Base-by-base conservation (phyloP, 2,113 vertebrate species). In the Cyanocitta stelleri region DNA sequence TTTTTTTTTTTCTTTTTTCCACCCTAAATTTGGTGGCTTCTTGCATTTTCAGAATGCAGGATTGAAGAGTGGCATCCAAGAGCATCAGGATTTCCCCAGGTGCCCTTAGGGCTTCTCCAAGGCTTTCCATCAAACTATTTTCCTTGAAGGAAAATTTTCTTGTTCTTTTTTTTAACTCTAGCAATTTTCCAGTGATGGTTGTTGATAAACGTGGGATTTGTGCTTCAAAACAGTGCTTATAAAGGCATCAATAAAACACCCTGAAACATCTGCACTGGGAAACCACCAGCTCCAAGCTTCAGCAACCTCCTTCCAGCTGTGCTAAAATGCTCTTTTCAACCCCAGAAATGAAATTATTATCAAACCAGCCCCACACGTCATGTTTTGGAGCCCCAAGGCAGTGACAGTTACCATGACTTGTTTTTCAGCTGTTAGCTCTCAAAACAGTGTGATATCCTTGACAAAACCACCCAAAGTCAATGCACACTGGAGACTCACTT, bases 21-120 rank as follows among this genome's bases (percentile, higher is more conserved):
- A 27, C 22, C 17, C 80, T 37, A 19, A 46, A 73, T 64, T 48
- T 61, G 33, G 49, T 46, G 17, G 26, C 22, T 66, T 69, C 35
- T 51, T 64, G 84, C 20, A 43, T 41, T 66, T 66, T 20, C 35
- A 33, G 23, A 61, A 10, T 52, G 39, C 23, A 52, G 46, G 48
- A 37, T 52, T 41, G 30, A n/a, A 69, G 14, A 13, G 67, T 30
- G 62, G 49, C 63, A 35, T 33, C 39, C 2, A 5, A 75, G 16
- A 44, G 12, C 29, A 8, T 54, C 22, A 3, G 1, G 6, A 30
- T 41, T 78, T 67, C 48, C 33, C 26, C 0, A 0, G 23, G 23
- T 14, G 19, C 46, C 10, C 16, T 43, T 6, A 37, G 7, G 23
- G 10, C 7, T 56, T 79, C 72, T 32, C 52, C 72, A 82, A 73